Base-by-base conservation (phyloP, 2,888 invertebrate species). In the Coronaproctus castanopsis region DNA sequence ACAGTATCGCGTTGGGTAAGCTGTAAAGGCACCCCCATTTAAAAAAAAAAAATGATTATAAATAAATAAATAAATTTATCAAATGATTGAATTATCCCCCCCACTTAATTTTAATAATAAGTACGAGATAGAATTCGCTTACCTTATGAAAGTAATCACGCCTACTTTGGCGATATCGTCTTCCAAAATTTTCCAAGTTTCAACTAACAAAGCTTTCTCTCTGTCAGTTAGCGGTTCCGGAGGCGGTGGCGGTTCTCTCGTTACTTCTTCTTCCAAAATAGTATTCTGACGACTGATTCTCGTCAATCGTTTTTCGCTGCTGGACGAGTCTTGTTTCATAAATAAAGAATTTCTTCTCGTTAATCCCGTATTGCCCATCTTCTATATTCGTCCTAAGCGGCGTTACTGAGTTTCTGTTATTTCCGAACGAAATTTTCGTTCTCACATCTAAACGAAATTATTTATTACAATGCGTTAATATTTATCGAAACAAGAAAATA, bases 101-200 rank as follows among this genome's bases (percentile, higher is more conserved):
- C n/a, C n/a, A n/a, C n/a, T n/a, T n/a, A n/a, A n/a, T n/a, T n/a
- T n/a, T n/a, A n/a, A n/a, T n/a, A n/a, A n/a, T n/a, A n/a, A n/a
- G n/a, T 52, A 8, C 19, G 14, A 14, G 5, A 52, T 19, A n/a
- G 8, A 14, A 8, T 52, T 52, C 52, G 5, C 69, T 68, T 67
- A 73, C 73, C 71, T 72, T 64, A 73, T 71, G 62, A 73, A 73
- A 2, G 72, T 72, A 63, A 73, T 72, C 61, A 73, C 72, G 1
- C 73, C 73, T 14, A 73, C 73, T 62, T 69, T 68, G 19, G 71
- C 71, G 21, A 73, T 71, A 62, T 72, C 71, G 18, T 68, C 68
- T 62, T 73, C 72, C 36, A 73, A 65, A 24, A 69, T 63, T 63
- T 71, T 71, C 73, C 73, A 73, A 3, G 70, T 71, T 55, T 69